Conservation (phyloP, 2,797 vertebrate species). For the Chelidonichthys spinosus region DNA sequence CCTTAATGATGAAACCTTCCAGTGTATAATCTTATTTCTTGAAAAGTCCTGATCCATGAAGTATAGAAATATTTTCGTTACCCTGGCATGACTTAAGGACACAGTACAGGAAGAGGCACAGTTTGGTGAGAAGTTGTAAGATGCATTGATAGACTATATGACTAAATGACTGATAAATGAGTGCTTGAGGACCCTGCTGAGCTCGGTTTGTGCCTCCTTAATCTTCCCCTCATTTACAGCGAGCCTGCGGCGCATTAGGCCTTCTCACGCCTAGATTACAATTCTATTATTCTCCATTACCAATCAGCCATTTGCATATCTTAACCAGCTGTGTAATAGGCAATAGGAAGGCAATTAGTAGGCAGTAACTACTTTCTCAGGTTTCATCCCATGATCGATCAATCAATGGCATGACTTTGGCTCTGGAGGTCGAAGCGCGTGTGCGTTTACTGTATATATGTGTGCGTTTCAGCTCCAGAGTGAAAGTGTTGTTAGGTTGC, state of each 20-base stretch:
- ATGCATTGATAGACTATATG: constrained; percentile 4
- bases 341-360: constrained; percentile 67
- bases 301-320: constrained; percentile 63
- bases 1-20: no score
- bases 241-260: constrained; percentile 29
- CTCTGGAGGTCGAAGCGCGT: constrained; percentile 19
- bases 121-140: constrained; percentile 8
- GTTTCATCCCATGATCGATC: constrained; percentile 70
- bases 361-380: constrained; percentile 64
- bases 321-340: constrained; percentile 78
- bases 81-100: background rate
- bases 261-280: constrained; percentile 39
- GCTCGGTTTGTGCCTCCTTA: constrained; percentile 33
- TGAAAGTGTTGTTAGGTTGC: background rate
- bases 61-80: no score
- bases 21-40: no score
- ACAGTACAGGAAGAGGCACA: constrained; percentile 1
- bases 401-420: constrained; percentile 55
- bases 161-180: constrained; percentile 25
- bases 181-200: constrained; percentile 34
- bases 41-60: no score
- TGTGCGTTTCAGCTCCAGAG: background rate
- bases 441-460: background rate
- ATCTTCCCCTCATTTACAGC: constrained; percentile 48
- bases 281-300: constrained; percentile 65